Evolutionary conservation across 30 jellyfish, hydroid and myxozoan genomes (phyloP).

Genomic region (Turritopsis dohrnii): DNA sequence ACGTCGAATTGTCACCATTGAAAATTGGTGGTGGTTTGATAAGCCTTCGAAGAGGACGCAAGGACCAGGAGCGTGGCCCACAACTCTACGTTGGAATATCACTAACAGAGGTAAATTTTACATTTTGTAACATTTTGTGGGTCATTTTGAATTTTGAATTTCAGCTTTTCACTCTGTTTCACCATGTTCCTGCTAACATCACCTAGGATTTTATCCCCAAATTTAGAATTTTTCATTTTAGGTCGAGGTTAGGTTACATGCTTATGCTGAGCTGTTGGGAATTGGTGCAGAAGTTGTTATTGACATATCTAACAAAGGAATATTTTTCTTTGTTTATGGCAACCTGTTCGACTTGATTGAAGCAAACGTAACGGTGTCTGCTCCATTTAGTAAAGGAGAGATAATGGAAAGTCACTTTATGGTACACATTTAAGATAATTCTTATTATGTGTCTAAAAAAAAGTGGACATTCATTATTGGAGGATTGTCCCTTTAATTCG

Average conservation of each 20-base stretch:
- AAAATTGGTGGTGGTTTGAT: constrained; percentile 61
- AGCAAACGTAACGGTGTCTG: constrained; percentile 65
- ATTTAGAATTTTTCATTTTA: background rate
- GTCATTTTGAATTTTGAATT: no score
- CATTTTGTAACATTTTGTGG: no score
- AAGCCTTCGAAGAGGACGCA: constrained; percentile 43
- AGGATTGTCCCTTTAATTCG: no score
- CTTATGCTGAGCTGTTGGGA: constrained; percentile 52
- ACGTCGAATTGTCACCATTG: constrained; percentile 81
- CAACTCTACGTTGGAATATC: constrained; percentile 38
- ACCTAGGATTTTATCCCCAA: no score
- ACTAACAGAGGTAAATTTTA: constrained; percentile 14
- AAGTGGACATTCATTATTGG: no score
- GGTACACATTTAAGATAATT: constrained; percentile 18
- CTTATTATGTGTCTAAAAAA: no score
- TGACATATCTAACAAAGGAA: constrained; percentile 51
- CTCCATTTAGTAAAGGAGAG: constrained; percentile 54
- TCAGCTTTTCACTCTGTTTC: no score
- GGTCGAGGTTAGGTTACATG: constrained; percentile 48
- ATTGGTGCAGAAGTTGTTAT: constrained; percentile 50
- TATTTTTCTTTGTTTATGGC: constrained; percentile 45
- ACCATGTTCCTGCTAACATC: no score
- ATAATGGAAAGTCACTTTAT: constrained; percentile 33
- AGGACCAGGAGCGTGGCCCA: constrained; percentile 87
- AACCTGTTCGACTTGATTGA: constrained; percentile 59